Base-by-base conservation (phyloP, 2,797 vertebrate genomes). In the Tachyglossus aculeatus region DNA sequence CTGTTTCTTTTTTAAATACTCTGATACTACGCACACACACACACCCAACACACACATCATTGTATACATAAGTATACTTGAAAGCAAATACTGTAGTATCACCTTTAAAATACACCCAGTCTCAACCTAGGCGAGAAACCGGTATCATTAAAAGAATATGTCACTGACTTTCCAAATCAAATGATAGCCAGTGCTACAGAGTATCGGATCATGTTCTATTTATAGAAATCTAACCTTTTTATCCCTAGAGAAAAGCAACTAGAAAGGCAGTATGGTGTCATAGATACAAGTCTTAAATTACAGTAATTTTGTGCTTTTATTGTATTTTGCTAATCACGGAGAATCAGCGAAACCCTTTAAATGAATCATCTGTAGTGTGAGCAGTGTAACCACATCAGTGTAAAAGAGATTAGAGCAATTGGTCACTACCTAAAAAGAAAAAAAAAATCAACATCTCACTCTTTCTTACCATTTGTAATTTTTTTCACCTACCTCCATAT, bases 151-250 rank as follows among this genome's bases (percentile, higher is more conserved):
- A 73, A 71, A 68, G 73, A 86, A 87, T 88, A 83, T 81, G 78
- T 64, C 77, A 84, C 61, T 55, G 66, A 63, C 55, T 77, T 47
- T 82, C 54, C 82, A 73, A 69, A 80, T 68, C 59, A 83, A 84
- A 82, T 73, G 47, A 86, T 40, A 80, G 80, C 64, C 59, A 86
- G 82, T 70, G 82, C 38, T 71, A 63, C 22, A 54, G 63, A 74
- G 81, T 87, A 87, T 85, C 86, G 63, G 67, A 89, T 78, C 73
- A 61, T 58, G 45, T 81, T 13, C 73, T 87, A 80, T 86, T 88
- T 88, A 80, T 84, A 88, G 78, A 77, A 80, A 77, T 72, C 45
- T 77, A 90, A 88, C 64, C 80, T 88, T 86, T 88, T 76, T 65
- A 83, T 48, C 34, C 36, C 66, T 29, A 78, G 76, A 82, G 70